phyloP scores from a whole-genome alignment of 1,140 invertebrate species.

The Sarcophaga bullata region DNA sequence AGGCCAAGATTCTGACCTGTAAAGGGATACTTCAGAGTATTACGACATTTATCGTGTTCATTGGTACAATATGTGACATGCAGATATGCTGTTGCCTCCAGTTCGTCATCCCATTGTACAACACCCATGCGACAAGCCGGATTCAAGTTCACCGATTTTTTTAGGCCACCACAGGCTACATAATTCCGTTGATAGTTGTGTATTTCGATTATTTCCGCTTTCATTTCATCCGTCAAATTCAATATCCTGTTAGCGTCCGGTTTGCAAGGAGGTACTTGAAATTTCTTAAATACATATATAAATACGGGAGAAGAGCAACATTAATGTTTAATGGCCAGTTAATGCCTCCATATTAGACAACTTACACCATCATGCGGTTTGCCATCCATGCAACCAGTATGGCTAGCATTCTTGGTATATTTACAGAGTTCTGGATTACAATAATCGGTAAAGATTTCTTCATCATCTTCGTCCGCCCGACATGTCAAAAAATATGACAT shows the following conservation, averaged over 20 bases:
- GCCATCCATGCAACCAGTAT: neutral
- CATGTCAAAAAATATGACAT: neutral
- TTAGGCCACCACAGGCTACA: slow-evolving; percentile 49
- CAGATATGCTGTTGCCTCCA: slow-evolving; percentile 53
- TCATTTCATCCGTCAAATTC: neutral
- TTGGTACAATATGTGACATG: slow-evolving; percentile 54
- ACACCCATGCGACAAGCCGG: slow-evolving; percentile 52
- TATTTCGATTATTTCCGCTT: slow-evolving; percentile 49
- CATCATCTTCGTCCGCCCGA: neutral
- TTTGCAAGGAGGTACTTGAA: neutral
- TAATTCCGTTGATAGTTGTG: slow-evolving; percentile 54
- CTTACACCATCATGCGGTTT: neutral
- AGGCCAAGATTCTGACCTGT: slow-evolving; percentile 57
- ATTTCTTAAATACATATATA: neutral
- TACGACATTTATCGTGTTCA: slow-evolving; percentile 57
- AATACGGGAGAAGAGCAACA: too few relatives aligned
- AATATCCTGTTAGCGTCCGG: neutral
- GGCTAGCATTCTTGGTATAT: neutral
- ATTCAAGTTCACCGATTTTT: slow-evolving; percentile 47
- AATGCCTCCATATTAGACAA: neutral
- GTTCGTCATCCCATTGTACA: slow-evolving; percentile 54
- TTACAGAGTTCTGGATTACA: neutral
- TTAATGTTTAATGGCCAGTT: too few relatives aligned
- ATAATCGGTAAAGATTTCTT: neutral
- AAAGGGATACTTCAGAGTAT: slow-evolving; percentile 49